These are phyloP conservation scores for Nerophis lumbriciformis DNA, from an alignment of 2,113 vertebrate genomes.

Conservation along the genomic window DNA sequence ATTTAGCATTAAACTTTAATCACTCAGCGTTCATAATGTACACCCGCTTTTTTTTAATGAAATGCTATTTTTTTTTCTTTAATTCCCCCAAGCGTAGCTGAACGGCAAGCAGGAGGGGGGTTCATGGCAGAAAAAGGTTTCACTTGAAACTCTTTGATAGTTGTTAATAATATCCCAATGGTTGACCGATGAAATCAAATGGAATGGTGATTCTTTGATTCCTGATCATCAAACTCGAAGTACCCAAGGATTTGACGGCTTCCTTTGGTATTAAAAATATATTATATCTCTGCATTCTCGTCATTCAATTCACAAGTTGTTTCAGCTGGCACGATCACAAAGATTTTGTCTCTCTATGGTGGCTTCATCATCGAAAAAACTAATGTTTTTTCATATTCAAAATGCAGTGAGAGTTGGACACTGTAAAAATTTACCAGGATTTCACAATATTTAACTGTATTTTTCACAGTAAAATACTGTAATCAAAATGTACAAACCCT, in stretches of 20 bases:
- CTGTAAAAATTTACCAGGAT: too few species aligned
- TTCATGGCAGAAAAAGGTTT: constrained; percentile 60
- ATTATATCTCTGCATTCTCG: constrained; percentile 5
- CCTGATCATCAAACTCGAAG: constrained; percentile 41
- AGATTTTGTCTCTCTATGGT: constrained; percentile 11
- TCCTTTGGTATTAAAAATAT: constrained; percentile 35
- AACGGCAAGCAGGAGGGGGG: constrained; percentile 30
- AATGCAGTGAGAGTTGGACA: too few species aligned
- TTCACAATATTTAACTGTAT: too few species aligned
- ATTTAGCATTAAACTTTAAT: constrained; percentile 69
- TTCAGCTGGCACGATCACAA: constrained; percentile 45
- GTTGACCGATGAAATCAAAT: constrained; percentile 62
- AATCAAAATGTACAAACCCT: too few species aligned
- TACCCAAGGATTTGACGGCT: constrained; percentile 13
- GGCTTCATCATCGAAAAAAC: too few species aligned
- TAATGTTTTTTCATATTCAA: too few species aligned
- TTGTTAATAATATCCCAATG: constrained; percentile 60
- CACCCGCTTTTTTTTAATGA: constrained; percentile 40
- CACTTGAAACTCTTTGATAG: constrained; percentile 63
- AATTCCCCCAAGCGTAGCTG: constrained; percentile 44
- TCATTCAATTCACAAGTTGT: constrained; percentile 24
- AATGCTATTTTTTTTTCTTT: constrained; percentile 28
- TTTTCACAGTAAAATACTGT: too few species aligned
- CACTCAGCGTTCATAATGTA: constrained; percentile 46
- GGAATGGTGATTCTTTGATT: constrained; percentile 67